Conservation (phyloP, 2,113 vertebrate genomes). For the Suricata suricatta region DNA sequence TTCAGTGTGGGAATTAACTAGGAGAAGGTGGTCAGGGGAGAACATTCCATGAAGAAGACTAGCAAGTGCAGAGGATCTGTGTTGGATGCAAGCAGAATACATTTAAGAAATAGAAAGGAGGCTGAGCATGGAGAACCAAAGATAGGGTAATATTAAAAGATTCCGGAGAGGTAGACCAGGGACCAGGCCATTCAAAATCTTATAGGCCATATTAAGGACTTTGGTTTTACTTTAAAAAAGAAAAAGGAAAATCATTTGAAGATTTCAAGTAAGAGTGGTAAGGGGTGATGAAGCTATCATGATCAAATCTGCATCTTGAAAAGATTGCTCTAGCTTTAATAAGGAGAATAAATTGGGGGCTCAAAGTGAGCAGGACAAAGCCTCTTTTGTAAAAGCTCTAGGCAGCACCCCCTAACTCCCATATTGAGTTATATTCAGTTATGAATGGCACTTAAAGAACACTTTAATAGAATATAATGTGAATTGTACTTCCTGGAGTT, state of each 20-base stretch:
- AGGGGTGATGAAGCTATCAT: neutral
- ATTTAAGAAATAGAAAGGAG: neutral
- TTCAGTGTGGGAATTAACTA: neutral
- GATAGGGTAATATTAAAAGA: neutral
- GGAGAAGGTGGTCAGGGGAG: neutral
- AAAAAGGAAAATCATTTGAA: neutral
- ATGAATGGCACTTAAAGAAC: neutral
- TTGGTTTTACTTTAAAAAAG: slow-evolving; percentile 2
- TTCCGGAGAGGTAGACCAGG: neutral
- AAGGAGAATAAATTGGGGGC: neutral
- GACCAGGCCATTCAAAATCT: neutral
- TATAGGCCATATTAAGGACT: neutral
- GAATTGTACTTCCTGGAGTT: neutral
- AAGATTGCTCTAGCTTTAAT: neutral
- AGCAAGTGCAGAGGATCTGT: neutral
- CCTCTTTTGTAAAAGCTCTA: neutral
- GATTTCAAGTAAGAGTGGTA: neutral
- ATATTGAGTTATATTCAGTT: neutral
- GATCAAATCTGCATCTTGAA: slow-evolving; percentile 1
- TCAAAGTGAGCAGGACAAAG: neutral
- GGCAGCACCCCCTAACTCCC: neutral
- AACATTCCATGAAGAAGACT: neutral
- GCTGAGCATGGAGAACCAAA: neutral
- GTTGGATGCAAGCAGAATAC: neutral
- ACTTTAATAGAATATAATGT: neutral